These are phyloP conservation scores for Equus quagga DNA, from an alignment of 2,113 vertebrate species.

Conservation along the genomic window DNA sequence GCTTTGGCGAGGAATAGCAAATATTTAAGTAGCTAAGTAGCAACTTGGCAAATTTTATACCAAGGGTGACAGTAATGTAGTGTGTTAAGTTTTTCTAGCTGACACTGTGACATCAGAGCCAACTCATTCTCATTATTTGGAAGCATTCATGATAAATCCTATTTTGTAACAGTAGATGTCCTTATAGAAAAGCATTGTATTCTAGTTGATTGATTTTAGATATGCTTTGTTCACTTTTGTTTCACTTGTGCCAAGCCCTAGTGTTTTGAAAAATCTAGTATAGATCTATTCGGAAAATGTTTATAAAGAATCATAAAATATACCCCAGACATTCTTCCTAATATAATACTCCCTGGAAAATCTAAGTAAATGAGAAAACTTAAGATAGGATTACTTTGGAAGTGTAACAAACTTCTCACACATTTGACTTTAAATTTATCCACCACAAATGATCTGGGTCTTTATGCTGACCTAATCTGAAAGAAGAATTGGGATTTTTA, in stretches of 20 bases:
- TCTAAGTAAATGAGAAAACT: slow-evolving; percentile 43
- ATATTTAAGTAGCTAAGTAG: slow-evolving; percentile 71
- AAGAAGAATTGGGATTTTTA: not conserved
- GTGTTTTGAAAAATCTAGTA: not conserved
- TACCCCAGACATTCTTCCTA: not conserved
- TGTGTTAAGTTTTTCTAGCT: slow-evolving; percentile 31
- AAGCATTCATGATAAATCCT: slow-evolving; percentile 59
- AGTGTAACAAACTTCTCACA: not conserved
- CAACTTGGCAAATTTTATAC: slow-evolving; percentile 54
- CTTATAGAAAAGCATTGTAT: slow-evolving; percentile 31
- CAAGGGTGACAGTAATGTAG: not conserved
- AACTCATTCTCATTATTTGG: slow-evolving; percentile 64
- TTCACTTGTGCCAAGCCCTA: not conserved
- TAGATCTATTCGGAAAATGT: not conserved
- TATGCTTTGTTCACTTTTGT: not conserved
- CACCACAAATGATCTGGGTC: not conserved
- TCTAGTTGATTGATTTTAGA: slow-evolving; percentile 58
- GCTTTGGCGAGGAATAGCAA: slow-evolving; percentile 72
- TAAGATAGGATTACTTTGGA: not conserved
- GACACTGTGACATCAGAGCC: slow-evolving; percentile 52
- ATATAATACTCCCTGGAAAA: slow-evolving; percentile 33
- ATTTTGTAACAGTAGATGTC: slow-evolving; percentile 55
- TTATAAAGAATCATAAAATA: slow-evolving; percentile 14
- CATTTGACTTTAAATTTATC: slow-evolving; percentile 23
- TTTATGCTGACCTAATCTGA: not conserved